Conservation (phyloP, 2,888 invertebrate species). For the Xestia ashworthii region DNA sequence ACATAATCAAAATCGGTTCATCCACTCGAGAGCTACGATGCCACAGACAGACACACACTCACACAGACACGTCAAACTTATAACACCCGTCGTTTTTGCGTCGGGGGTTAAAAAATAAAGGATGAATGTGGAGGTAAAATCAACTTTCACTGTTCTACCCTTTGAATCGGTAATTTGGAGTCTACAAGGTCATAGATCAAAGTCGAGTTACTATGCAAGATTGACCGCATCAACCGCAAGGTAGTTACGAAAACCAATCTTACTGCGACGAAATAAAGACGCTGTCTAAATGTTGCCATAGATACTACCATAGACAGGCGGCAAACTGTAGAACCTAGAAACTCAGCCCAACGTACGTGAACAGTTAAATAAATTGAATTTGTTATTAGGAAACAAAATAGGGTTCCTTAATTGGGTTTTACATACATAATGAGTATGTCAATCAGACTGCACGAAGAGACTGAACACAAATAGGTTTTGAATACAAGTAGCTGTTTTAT, state of each 20-base stretch:
- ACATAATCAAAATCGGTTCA: no score
- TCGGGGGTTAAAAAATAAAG: no score
- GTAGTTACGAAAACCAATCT: background rate
- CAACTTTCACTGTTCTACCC: background rate
- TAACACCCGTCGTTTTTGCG: no score
- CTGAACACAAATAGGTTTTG: slow-evolving; percentile 7
- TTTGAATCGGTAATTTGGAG: background rate
- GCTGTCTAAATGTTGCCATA: background rate
- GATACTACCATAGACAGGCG: background rate
- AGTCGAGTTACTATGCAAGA: background rate
- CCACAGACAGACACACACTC: no score
- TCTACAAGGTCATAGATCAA: slow-evolving; percentile 10
- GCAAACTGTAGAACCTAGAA: background rate
- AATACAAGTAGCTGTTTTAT: background rate
- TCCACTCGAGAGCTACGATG: no score
- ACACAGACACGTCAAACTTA: no score
- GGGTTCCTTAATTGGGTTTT: slow-evolving; percentile 53
- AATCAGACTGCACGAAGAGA: slow-evolving; percentile 52
- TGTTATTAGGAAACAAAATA: slow-evolving; percentile 52
- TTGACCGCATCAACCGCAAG: background rate
- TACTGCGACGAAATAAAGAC: background rate
- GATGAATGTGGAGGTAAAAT: background rate
- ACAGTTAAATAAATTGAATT: slow-evolving; percentile 51
- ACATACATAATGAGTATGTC: slow-evolving; percentile 64
- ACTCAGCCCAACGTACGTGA: slow-evolving; percentile 2